Conservation (phyloP, 1,140 invertebrate genomes). For the Lepidurus arcticus region DNA sequence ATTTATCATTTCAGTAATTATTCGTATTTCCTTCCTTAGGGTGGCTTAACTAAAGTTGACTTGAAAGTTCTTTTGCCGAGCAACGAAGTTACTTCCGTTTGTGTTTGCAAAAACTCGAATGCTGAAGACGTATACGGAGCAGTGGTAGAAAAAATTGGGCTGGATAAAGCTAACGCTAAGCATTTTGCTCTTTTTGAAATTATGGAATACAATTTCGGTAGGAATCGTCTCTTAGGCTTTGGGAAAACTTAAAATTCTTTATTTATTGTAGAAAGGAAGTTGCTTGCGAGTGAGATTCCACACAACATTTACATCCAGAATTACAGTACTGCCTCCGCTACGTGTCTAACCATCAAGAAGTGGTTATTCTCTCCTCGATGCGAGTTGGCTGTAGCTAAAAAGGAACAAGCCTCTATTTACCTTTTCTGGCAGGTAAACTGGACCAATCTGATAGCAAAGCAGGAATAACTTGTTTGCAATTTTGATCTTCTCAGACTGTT, state of each 20-base stretch:
- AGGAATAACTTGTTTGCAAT: conserved; percentile 32
- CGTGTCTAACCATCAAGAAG: conserved; percentile 85
- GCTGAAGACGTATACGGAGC: conserved; percentile 86
- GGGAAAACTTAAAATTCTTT: conserved; percentile 30
- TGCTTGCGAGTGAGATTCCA: conserved; percentile 88
- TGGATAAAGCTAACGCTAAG: conserved; percentile 70
- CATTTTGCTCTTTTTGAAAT: conserved; percentile 98
- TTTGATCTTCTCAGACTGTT: conserved; percentile 57
- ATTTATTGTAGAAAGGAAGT: conserved; percentile 70
- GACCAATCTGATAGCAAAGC: not conserved
- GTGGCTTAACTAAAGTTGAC: conserved; percentile 80
- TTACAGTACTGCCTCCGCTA: conserved; percentile 95
- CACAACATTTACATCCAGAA: conserved; percentile 98
- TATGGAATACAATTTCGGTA: conserved; percentile 92
- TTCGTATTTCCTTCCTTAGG: conserved; percentile 44
- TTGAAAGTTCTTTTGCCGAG: conserved; percentile 79
- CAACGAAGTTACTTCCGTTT: conserved; percentile 81
- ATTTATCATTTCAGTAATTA: conserved; percentile 3
- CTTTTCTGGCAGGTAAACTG: conserved; percentile 63
- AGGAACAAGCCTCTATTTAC: conserved; percentile 60
- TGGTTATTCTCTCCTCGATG: conserved; percentile 82
- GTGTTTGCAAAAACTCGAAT: conserved; percentile 82
- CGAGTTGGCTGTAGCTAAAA: conserved; percentile 63
- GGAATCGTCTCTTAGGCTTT: conserved; percentile 41
- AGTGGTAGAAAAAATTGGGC: conserved; percentile 77